These are phyloP conservation scores for Cephus runcator DNA, from an alignment of 2,888 invertebrate species.

Conservation along the genomic window DNA sequence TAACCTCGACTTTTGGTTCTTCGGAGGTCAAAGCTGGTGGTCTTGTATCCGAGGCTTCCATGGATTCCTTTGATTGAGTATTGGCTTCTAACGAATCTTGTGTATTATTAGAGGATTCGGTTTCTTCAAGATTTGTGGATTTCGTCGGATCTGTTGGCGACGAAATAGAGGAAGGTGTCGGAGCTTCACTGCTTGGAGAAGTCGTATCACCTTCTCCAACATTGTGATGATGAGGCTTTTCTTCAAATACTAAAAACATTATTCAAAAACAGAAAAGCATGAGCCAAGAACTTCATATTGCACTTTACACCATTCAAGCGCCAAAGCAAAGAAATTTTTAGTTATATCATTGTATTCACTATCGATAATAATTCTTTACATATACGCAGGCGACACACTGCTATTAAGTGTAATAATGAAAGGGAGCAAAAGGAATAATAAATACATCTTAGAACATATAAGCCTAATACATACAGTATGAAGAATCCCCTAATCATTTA, in stretches of 20 bases:
- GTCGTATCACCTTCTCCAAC: slow-evolving; percentile 49
- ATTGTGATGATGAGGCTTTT: slow-evolving; percentile 69
- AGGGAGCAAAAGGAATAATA: too few relatives aligned
- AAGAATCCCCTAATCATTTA: not conserved
- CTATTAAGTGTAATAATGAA: not conserved
- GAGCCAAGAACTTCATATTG: slow-evolving; percentile 1
- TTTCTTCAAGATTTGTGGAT: slow-evolving; percentile 57
- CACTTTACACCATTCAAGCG: not conserved
- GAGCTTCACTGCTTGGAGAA: slow-evolving; percentile 51
- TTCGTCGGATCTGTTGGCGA: slow-evolving; percentile 59
- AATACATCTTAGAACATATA: not conserved
- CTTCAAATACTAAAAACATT: slow-evolving; percentile 76
- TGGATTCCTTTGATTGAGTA: slow-evolving; percentile 9
- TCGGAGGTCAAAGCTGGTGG: slow-evolving; percentile 38
- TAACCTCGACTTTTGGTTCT: slow-evolving; percentile 48
- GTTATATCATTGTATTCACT: not conserved
- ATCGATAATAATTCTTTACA: not conserved
- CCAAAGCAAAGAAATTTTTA: not conserved
- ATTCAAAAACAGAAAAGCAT: slow-evolving; percentile 12
- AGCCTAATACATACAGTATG: not conserved
- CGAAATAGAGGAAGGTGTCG: slow-evolving; percentile 57
- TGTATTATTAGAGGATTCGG: slow-evolving; percentile 48
- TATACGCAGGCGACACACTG: not conserved
- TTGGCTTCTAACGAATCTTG: slow-evolving; percentile 42
- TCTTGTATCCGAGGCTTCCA: slow-evolving; percentile 50